A percentile compares a stretch with the other conserved stretches of the same genome.
These are phyloP conservation scores for Drosophila borealis DNA, from an alignment of 2,888 invertebrate species.

Conservation along the genomic window DNA sequence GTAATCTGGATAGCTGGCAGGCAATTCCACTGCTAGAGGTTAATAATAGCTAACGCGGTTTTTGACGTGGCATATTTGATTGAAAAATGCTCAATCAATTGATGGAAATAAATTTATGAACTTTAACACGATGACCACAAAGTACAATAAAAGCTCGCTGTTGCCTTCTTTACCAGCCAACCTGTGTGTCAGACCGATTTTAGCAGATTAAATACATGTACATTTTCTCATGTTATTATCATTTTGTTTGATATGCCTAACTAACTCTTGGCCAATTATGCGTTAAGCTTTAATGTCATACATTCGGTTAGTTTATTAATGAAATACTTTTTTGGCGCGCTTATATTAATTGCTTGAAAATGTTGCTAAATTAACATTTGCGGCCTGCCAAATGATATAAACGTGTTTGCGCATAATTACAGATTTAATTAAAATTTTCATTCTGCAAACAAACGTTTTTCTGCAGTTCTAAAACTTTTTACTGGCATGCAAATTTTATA, in stretches of 20 bases:
- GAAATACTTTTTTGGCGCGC: slow-evolving; percentile 1
- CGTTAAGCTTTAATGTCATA: neutral
- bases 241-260: neutral
- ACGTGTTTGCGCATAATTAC: slow-evolving; percentile 64
- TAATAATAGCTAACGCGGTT: slow-evolving; percentile 16
- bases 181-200: neutral
- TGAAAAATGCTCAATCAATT: slow-evolving; percentile 48
- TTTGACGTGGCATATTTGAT: slow-evolving; percentile 48
- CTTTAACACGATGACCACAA: slow-evolving; percentile 8
- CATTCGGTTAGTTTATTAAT: slow-evolving; percentile 25
- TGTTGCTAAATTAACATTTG: slow-evolving; percentile 53
- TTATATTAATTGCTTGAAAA: slow-evolving; percentile 60
- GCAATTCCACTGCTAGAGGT: neutral
- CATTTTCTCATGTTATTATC: neutral
- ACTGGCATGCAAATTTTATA: slow-evolving; percentile 11
- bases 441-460: slow-evolving; percentile 45
- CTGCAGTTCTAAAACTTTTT: slow-evolving; percentile 16
- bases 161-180: neutral
- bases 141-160: neutral
- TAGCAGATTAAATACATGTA: neutral
- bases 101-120: slow-evolving; percentile 23
- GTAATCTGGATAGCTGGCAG: slow-evolving; percentile 10
- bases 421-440: slow-evolving; percentile 71
- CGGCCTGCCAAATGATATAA: slow-evolving; percentile 41
- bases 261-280: neutral